Conservation (phyloP, 2,113 vertebrate species). For the Gyps fulvus region DNA sequence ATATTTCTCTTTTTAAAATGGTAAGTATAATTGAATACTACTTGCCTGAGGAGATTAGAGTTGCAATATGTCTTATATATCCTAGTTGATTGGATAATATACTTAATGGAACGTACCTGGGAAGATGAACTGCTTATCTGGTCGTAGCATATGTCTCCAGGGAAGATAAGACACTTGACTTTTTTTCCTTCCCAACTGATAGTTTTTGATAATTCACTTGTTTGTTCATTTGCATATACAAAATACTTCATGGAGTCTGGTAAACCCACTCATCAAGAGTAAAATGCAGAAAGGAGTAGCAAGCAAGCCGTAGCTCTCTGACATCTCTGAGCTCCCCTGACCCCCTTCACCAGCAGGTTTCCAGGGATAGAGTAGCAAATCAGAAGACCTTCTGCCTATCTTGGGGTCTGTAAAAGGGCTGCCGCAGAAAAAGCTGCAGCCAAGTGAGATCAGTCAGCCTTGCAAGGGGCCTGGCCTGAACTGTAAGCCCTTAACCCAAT, state of each 20-base stretch:
- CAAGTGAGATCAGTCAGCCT: neutral
- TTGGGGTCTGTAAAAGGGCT: neutral
- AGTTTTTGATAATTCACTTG: conserved; percentile 4
- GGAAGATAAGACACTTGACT: conserved; percentile 11
- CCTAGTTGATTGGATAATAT: conserved; percentile 29
- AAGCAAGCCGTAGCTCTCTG: neutral
- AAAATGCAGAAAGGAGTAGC: neutral
- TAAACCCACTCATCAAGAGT: neutral
- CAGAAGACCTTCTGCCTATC: neutral
- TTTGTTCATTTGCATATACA: neutral
- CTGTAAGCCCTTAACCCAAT: neutral
- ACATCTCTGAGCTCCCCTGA: neutral
- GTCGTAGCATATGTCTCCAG: neutral
- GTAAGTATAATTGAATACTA: conserved; percentile 39
- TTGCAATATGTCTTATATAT: conserved; percentile 8
- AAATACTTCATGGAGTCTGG: neutral
- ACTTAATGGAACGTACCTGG: conserved; percentile 43
- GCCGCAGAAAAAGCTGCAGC: neutral
- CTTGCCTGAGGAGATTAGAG: conserved; percentile 11
- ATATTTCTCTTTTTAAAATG: conserved; percentile 24
- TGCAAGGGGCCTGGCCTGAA: neutral
- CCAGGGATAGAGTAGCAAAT: fast-evolving
- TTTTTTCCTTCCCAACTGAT: neutral
- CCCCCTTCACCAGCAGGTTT: neutral
- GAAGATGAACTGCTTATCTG: conserved; percentile 45